A percentile compares a stretch with the other conserved stretches of the same genome.
Conservation (phyloP, 2,113 vertebrate genomes). For the Sinocyclocheilus grahami region DNA sequence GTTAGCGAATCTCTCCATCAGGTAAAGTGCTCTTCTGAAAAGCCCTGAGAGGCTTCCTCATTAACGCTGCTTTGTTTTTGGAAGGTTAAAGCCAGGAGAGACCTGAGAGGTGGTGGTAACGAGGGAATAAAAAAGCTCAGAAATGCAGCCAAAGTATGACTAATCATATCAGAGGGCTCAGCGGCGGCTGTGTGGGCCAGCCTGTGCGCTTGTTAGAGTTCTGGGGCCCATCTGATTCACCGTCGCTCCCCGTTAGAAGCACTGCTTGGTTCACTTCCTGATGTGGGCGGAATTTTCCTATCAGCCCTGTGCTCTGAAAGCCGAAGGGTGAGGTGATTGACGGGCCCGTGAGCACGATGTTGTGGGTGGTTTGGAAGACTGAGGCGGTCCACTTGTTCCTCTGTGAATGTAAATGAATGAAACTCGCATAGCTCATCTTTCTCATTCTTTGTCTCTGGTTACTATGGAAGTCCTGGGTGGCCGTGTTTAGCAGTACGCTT, state of each 20-base stretch:
- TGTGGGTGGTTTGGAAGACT: slow-evolving; percentile 50
- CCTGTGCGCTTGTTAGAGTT: slow-evolving; percentile 45
- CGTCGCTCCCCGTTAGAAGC: slow-evolving; percentile 35
- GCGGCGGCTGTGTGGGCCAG: slow-evolving; percentile 47
- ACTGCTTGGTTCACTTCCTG: slow-evolving; percentile 55
- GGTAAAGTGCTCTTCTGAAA: slow-evolving; percentile 38
- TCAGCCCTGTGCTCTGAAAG: slow-evolving; percentile 41
- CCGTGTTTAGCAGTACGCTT: background rate
- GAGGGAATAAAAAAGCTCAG: slow-evolving; percentile 41
- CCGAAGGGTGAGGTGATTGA: slow-evolving; percentile 50
- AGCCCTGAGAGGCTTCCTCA: slow-evolving; percentile 37
- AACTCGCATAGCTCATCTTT: slow-evolving; percentile 31
- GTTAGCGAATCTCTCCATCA: slow-evolving; percentile 16
- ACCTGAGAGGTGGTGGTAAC: slow-evolving; percentile 47
- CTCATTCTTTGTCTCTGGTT: slow-evolving; percentile 27
- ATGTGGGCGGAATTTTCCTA: slow-evolving; percentile 54
- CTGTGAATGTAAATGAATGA: slow-evolving; percentile 51
- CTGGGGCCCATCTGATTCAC: slow-evolving; percentile 56
- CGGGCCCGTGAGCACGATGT: slow-evolving; percentile 23
- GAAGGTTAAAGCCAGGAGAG: slow-evolving; percentile 45
- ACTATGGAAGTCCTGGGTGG: slow-evolving; percentile 22
- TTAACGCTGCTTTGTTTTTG: slow-evolving; percentile 53
- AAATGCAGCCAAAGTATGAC: slow-evolving; percentile 51
- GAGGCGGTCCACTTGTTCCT: slow-evolving; percentile 36
- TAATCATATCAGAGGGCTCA: slow-evolving; percentile 46